A percentile compares a stretch with the other conserved stretches of the same genome.
phyloP scores from a whole-genome alignment of 2,888 invertebrate genomes.

The Lutraria lutraria region DNA sequence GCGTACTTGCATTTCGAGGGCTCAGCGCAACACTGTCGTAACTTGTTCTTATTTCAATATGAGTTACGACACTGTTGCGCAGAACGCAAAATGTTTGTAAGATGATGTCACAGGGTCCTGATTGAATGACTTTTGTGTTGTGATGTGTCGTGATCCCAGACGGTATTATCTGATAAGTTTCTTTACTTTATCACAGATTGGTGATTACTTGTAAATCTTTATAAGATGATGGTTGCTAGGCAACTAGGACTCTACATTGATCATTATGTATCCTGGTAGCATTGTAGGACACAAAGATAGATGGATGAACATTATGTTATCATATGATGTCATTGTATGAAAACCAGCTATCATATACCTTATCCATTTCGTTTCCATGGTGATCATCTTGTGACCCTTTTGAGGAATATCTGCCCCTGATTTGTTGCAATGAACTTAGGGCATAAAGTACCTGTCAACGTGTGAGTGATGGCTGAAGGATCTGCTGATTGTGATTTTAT shows the following conservation, averaged over 20 bases:
- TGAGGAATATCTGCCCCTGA: too few species aligned
- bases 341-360: not conserved
- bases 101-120: not conserved
- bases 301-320: not conserved
- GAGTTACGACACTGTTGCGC: too few species aligned
- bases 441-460: too few species aligned
- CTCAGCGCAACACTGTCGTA: too few species aligned
- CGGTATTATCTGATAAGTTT: not conserved
- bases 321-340: not conserved
- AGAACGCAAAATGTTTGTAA: too few species aligned
- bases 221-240: not conserved
- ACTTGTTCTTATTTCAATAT: too few species aligned
- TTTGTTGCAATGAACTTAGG: too few species aligned
- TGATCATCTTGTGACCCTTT: not conserved
- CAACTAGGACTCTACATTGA: not conserved
- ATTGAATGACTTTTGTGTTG: not conserved
- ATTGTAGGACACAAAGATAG: not conserved
- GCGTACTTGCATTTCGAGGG: too few species aligned
- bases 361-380: not conserved
- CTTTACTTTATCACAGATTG: not conserved
- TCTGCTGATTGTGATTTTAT: too few species aligned
- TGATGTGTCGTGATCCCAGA: not conserved
- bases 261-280: not conserved
- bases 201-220: not conserved
- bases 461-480: too few species aligned